phyloP scores from a whole-genome alignment of 2,797 vertebrate genomes.

The Capromys pilorides region DNA sequence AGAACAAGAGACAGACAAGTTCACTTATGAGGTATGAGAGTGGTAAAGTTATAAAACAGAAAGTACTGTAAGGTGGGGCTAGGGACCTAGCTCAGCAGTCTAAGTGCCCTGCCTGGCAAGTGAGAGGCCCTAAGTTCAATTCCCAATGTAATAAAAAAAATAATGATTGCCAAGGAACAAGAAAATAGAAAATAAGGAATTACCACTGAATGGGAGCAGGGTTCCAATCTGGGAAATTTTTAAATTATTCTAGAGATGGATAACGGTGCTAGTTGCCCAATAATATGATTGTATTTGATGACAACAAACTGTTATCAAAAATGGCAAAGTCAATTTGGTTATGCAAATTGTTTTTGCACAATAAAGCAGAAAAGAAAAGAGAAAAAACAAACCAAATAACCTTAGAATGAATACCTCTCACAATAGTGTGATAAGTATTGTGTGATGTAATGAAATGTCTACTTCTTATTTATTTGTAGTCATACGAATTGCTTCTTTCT shows the following conservation, averaged over 20 bases:
- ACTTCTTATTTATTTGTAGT: neutral
- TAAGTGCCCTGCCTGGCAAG: too few species aligned
- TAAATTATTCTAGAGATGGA: neutral
- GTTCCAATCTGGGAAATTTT: neutral
- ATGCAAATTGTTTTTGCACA: neutral
- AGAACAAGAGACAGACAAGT: neutral
- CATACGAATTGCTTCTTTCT: slow-evolving; percentile 1
- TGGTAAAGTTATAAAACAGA: neutral
- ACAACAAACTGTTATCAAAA: neutral
- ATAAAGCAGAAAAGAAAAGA: neutral
- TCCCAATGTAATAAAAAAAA: neutral
- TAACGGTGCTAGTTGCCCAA: neutral
- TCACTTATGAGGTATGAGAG: neutral
- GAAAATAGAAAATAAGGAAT: neutral
- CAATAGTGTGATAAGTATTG: neutral
- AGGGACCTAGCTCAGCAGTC: too few species aligned
- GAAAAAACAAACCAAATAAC: neutral
- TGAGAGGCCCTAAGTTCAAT: too few species aligned
- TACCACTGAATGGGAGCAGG: neutral
- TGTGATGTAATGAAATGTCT: neutral
- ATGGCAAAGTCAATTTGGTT: neutral
- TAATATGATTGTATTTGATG: neutral
- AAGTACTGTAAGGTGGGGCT: too few species aligned
- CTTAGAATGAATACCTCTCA: neutral
- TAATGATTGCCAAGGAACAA: neutral